Evolutionary conservation across 2,113 vertebrate genomes (phyloP).

Genomic region (Ardeotis arabs): DNA sequence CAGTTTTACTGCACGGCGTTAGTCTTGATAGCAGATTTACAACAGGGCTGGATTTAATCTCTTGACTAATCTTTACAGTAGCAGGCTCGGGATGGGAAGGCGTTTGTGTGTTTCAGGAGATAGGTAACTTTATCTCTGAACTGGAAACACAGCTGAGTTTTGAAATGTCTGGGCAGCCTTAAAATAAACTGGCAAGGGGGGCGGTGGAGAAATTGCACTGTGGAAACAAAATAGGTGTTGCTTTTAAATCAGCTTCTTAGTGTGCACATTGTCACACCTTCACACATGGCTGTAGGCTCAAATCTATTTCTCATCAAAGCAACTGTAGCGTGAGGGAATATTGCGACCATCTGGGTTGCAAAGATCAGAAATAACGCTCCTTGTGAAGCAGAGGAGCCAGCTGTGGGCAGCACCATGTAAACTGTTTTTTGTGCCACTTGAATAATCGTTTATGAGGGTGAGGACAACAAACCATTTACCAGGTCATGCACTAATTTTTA

Average conservation of each 20-base stretch:
- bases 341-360: slow-evolving; percentile 14
- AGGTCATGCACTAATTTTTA: background rate
- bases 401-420: background rate
- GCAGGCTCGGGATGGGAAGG: slow-evolving; percentile 14
- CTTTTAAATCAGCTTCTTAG: slow-evolving; percentile 10
- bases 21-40: slow-evolving; percentile 36
- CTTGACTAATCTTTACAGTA: slow-evolving; percentile 8
- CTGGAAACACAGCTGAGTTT: background rate
- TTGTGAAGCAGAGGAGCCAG: background rate
- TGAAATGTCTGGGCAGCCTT: background rate
- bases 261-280: slow-evolving; percentile 36
- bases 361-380: slow-evolving; percentile 13
- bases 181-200: background rate
- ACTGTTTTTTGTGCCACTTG: background rate
- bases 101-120: slow-evolving; percentile 18
- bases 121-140: slow-evolving; percentile 25
- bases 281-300: slow-evolving; percentile 39
- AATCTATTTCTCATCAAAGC: slow-evolving; percentile 65
- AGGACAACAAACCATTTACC: background rate
- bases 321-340: slow-evolving; percentile 27
- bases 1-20: background rate
- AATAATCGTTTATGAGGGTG: background rate
- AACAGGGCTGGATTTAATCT: slow-evolving; percentile 1
- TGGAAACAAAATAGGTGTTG: background rate
- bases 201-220: background rate